A percentile compares a stretch with the other conserved stretches of the same genome.
Conservation (phyloP, 2,797 vertebrate genomes). For the Denticeps clupeoides region DNA sequence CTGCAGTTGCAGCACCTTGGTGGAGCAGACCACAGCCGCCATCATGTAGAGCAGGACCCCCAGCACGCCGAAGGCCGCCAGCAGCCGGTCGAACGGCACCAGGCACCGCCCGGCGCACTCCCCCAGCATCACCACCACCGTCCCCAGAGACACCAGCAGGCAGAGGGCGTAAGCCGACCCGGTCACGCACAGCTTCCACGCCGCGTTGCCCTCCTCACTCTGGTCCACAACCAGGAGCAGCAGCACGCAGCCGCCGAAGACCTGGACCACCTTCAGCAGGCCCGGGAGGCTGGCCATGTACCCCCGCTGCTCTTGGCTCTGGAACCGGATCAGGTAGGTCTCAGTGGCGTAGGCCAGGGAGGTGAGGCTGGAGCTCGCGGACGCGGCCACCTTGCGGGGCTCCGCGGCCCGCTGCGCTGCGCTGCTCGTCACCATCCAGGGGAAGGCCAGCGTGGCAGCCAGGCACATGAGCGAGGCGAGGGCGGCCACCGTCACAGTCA, state of each 20-base stretch:
- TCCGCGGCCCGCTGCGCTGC: rapidly evolving
- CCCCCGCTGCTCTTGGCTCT: constrained; percentile 45
- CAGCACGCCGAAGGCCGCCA: constrained; percentile 45
- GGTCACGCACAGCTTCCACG: constrained; percentile 34
- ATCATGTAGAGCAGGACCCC: constrained; percentile 51
- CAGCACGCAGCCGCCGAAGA: constrained; percentile 49
- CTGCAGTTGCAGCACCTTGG: constrained; percentile 28
- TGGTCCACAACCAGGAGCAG: constrained; percentile 38
- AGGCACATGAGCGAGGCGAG: constrained; percentile 47
- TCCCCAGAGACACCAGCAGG: constrained; percentile 43
- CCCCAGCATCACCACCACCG: constrained; percentile 48
- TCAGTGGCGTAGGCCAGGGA: constrained; percentile 48
- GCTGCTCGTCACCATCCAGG: constrained; percentile 31
- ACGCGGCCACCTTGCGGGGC: constrained; percentile 15
- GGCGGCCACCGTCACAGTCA: constrained; percentile 46
- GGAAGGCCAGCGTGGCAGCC: constrained; percentile 40
- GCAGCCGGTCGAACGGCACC: constrained; percentile 51
- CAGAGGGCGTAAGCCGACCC: constrained; percentile 34
- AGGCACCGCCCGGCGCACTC: constrained; percentile 49
- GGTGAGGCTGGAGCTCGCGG: constrained; percentile 42
- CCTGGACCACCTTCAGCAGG: constrained; percentile 56
- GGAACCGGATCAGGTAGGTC: constrained; percentile 37
- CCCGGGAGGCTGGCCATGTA: constrained; percentile 60
- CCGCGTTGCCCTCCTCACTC: not conserved
- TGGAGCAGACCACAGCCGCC: constrained; percentile 47